Evolutionary conservation across 2,888 invertebrate species (phyloP).

Genomic region (Iphiclides podalirius): DNA sequence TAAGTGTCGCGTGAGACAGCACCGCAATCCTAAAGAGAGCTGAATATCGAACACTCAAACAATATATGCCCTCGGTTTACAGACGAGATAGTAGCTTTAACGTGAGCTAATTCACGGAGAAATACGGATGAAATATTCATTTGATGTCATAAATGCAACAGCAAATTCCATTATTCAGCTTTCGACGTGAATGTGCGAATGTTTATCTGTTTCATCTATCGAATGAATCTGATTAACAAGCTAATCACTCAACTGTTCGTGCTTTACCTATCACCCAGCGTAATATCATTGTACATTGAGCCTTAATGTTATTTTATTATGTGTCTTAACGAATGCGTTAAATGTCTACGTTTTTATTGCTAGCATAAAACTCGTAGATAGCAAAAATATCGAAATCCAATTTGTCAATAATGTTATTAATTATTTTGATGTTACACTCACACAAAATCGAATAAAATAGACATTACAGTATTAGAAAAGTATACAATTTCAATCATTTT

Average conservation of each 20-base stretch:
- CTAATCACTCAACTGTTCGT: constrained; percentile 4
- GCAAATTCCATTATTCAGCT: constrained; percentile 15
- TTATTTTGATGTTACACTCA: no score
- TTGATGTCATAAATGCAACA: not conserved
- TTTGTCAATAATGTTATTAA: no score
- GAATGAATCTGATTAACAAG: constrained; percentile 1
- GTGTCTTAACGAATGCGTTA: no score
- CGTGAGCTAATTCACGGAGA: not conserved
- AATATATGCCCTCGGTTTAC: not conserved
- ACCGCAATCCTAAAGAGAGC: constrained; percentile 30
- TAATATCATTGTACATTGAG: constrained; percentile 9
- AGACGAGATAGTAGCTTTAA: not conserved
- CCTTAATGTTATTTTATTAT: constrained; percentile 5
- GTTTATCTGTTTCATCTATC: constrained; percentile 5
- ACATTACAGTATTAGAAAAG: no score
- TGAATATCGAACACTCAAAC: not conserved
- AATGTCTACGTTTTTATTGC: no score
- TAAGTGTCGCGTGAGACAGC: constrained; percentile 53
- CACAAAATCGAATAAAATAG: no score
- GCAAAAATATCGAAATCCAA: no score
- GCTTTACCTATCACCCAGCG: constrained; percentile 11
- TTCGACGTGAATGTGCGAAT: constrained; percentile 12
- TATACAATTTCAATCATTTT: no score
- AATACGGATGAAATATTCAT: constrained; percentile 2
- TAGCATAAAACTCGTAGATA: no score